Evolutionary conservation across 2,113 vertebrate genomes (phyloP), one percentile per base, ranked within the genome.

Genomic region (Platanista minor): DNA sequence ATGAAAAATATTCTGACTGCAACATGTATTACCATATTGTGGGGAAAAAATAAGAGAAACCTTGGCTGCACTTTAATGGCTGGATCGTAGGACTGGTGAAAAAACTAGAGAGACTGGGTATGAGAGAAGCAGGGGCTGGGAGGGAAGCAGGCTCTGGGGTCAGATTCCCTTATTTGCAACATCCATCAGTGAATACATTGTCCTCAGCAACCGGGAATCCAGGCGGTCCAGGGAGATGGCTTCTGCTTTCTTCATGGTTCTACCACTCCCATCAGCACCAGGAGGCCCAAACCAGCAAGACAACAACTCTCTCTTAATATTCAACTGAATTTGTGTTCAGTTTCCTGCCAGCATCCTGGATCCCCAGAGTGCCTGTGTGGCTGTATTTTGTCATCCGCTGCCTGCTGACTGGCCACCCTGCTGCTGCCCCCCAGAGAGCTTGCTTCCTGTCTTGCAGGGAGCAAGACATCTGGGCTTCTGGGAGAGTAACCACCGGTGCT

Each of bases 371-470:
- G 0, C 77, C 87, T 0, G 0, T 92, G 23, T 41, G 85, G n/a
- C 31, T 87, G 97, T 96, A 41, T 67, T 90, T 97, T 94, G 96
- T n/a, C 33, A 90, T 97, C 74, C 41, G 46, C 83, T 84, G 82
- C 86, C 91, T 91, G 86, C 91, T 96, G 94, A 69, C 62, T 62
- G 82, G 83, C 66, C 0, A 0, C 57, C 96, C 84, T 95, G 29
- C 69, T 87, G 72, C 88, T 74, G 25, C 2, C 9, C 78, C 67
- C 23, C 8, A 64, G 92, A 18, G 91, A 54, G 49, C 66, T 87
- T 41, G 27, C 21, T 11, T 97, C 2, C 1, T 59, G 6, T 87
- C 2, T 83, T 36, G 25, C 54, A 27, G 75, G 14, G n/a, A 94
- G 87, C 23, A 61, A 80, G 98, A 86, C 31, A 31, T 52, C 72